Conservation (phyloP, 2,113 vertebrate genomes). For the Corythaeola cristata region DNA sequence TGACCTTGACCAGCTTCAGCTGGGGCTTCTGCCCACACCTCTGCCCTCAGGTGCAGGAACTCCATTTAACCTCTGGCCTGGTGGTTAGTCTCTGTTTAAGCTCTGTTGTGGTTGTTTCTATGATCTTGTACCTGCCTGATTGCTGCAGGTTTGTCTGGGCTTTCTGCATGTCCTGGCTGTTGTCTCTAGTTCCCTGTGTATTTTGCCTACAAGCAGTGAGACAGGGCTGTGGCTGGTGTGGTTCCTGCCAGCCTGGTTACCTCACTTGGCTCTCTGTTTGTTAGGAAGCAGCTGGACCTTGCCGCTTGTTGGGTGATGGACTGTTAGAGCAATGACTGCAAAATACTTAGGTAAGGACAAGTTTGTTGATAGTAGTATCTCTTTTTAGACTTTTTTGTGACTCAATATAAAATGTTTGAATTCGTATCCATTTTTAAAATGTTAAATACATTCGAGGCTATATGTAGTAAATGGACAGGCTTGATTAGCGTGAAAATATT, state of each 20-base stretch:
- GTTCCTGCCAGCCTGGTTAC: neutral
- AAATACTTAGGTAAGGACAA: neutral
- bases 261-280: accelerated
- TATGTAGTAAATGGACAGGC: accelerated
- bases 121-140: accelerated
- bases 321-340: neutral
- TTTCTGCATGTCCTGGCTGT: accelerated
- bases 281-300: neutral
- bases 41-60: neutral
- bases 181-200: accelerated
- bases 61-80: neutral
- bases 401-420: neutral
- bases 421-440: neutral
- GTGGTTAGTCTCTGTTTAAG: accelerated
- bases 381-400: neutral
- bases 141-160: accelerated
- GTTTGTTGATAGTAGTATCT: neutral
- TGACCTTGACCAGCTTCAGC: neutral
- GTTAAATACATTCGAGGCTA: neutral
- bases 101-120: accelerated
- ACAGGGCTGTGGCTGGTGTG: neutral
- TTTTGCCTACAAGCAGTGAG: neutral
- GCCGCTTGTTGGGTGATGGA: accelerated
- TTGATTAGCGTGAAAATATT: neutral
- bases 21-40: neutral